Evolutionary conservation across 2,797 vertebrate species (phyloP), one percentile per base, ranked within the genome.

Genomic region (Spinibarbus caldwelli): DNA sequence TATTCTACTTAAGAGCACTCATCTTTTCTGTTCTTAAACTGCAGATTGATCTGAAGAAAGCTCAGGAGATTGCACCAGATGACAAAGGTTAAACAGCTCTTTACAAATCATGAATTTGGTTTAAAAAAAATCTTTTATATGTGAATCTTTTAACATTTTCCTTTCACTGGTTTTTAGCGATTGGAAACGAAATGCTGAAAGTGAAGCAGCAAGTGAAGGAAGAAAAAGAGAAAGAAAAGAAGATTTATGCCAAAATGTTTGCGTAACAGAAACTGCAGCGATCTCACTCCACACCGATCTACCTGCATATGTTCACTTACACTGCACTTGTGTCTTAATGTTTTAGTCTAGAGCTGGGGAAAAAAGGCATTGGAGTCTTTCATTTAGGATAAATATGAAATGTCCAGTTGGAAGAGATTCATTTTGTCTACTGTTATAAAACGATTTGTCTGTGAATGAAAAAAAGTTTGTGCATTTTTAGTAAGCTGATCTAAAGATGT

Each of bases 181-280:
- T 99, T 92, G 94, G 93, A 91, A 97, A 96, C 0, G 98, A 99
- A 95, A 92, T 97, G 90, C 96, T 97, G 91, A 96, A 93, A 90
- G 96, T 99, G 86, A 98, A 97, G 84, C 95, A 97, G 57, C 99
- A 97, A 91, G 96, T 98, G 91, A 98, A 99, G 93, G 96, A 97
- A 87, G 96, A 99, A 86, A 99, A 98, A 91, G 98, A 99, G 89
- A 97, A 96, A 89, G 97, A 99, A 86, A 99, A 97, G 92, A 97
- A 96, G 86, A 97, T 97, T 89, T 99, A 99, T 80, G 97, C 97
- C 92, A 99, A 99, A 93, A 99, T 99, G 97, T 99, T 99, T 93
- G 96, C 97, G 1, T 99, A 92, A 96, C 77, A 1, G 80, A 88
- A 68, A n/a, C 82, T 26, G 21, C 36, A 2, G 67, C 12, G 45